A percentile compares a stretch with the other conserved stretches of the same genome.
Conservation (phyloP, 1,140 invertebrate species). For the Sinella curviseta region DNA sequence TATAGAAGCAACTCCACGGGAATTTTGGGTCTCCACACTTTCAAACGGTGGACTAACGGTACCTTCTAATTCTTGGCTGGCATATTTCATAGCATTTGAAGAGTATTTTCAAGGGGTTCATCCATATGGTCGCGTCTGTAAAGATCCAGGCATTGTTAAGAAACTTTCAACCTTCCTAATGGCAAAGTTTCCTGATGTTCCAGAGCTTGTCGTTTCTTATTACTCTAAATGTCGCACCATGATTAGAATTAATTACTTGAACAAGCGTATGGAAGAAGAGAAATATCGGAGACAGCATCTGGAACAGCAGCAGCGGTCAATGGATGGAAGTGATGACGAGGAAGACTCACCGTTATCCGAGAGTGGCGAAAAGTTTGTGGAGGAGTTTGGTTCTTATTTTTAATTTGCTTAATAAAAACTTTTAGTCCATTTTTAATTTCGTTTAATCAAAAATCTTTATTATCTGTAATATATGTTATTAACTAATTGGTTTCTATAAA, state of each 20-base stretch:
- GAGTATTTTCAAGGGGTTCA: background rate
- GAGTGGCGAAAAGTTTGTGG: too few relatives aligned
- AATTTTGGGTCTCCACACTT: background rate
- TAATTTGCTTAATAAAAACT: too few relatives aligned
- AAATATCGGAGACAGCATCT: background rate
- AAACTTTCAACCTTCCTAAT: background rate
- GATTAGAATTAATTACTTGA: background rate
- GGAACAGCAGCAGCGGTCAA: too few relatives aligned
- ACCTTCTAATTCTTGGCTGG: background rate
- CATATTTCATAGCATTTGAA: background rate
- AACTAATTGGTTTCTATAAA: too few relatives aligned
- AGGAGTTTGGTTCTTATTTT: too few relatives aligned
- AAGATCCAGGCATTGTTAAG: background rate
- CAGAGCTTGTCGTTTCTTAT: background rate
- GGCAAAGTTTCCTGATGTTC: background rate
- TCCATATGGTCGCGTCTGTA: background rate
- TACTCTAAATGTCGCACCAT: background rate
- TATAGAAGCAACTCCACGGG: background rate
- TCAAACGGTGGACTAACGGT: background rate
- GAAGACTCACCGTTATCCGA: too few relatives aligned
- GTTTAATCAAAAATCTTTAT: too few relatives aligned
- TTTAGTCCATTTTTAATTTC: too few relatives aligned
- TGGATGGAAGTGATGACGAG: too few relatives aligned
- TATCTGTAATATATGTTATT: too few relatives aligned
- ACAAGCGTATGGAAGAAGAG: background rate